Evolutionary conservation across 1,140 invertebrate species (phyloP).

Genomic region (Scaptomyza hsui): DNA sequence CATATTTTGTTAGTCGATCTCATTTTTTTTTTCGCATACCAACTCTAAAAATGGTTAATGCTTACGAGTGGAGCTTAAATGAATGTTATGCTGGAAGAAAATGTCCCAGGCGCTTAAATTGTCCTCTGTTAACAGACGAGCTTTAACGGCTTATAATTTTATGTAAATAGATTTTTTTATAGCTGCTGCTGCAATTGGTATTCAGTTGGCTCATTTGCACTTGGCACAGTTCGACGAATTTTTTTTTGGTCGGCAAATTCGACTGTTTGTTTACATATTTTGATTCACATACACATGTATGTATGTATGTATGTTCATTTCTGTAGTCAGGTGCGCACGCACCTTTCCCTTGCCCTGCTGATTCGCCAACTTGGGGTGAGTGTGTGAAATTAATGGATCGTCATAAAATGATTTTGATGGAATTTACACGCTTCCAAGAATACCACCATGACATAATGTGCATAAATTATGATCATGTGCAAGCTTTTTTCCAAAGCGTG

Average conservation of each 20-base stretch:
- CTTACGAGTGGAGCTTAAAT: not conserved
- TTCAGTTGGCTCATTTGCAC: constrained; percentile 64
- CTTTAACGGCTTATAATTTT: not conserved
- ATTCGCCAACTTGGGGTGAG: constrained; percentile 17
- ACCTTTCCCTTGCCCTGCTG: not conserved
- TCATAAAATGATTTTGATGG: constrained; percentile 63
- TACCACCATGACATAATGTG: constrained; percentile 69
- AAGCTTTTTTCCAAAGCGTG: constrained; percentile 10
- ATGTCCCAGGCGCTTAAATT: not conserved
- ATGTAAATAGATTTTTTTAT: not conserved
- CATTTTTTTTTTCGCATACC: constrained; percentile 20
- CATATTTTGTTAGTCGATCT: constrained; percentile 28
- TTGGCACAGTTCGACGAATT: constrained; percentile 70
- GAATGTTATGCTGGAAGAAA: not conserved
- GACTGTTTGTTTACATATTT: constrained; percentile 56
- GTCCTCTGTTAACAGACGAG: too few species aligned
- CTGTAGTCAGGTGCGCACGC: constrained; percentile 73
- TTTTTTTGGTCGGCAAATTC: constrained; percentile 39
- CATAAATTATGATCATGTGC: constrained; percentile 64
- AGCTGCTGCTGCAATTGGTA: constrained; percentile 20
- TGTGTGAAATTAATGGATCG: constrained; percentile 70
- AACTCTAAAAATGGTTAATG: not conserved
- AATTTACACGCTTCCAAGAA: constrained; percentile 60
- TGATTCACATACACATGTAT: not conserved
- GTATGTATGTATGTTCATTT: constrained; percentile 26